These are phyloP conservation scores for Drosophila mojavensis DNA, from an alignment of 1,140 invertebrate species.

Conservation along the genomic window DNA sequence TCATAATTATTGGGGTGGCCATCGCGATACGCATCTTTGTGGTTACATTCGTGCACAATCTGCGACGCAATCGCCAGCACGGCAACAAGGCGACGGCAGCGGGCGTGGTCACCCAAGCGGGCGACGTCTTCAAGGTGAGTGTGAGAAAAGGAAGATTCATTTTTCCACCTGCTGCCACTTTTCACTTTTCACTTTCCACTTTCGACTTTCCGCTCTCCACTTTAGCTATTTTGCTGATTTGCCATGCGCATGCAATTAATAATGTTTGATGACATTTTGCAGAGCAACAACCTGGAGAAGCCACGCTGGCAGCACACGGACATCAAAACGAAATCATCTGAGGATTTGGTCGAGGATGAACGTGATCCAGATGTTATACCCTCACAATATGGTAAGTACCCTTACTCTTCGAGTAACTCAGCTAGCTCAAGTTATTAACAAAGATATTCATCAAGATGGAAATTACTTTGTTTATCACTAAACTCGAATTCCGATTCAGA, in stretches of 20 bases:
- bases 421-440: neutral
- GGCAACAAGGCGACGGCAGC: constrained; percentile 73
- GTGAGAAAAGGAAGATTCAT: no score
- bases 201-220: neutral
- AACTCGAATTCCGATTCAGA: neutral
- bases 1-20: constrained; percentile 81
- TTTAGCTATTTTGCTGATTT: no score
- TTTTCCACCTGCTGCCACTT: no score
- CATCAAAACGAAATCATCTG: constrained; percentile 82
- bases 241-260: constrained; percentile 18
- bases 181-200: neutral
- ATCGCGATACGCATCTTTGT: constrained; percentile 83
- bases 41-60: constrained; percentile 79
- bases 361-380: constrained; percentile 90
- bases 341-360: constrained; percentile 85
- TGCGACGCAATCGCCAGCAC: constrained; percentile 80
- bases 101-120: constrained; percentile 63
- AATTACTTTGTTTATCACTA: no score
- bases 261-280: constrained; percentile 11
- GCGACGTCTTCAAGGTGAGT: constrained; percentile 80
- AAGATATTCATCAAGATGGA: no score
- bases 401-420: neutral
- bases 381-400: constrained; percentile 88
- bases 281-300: constrained; percentile 77
- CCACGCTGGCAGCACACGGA: constrained; percentile 83